Conservation (phyloP, 2,888 invertebrate genomes). For the Cybosia mesomella region DNA sequence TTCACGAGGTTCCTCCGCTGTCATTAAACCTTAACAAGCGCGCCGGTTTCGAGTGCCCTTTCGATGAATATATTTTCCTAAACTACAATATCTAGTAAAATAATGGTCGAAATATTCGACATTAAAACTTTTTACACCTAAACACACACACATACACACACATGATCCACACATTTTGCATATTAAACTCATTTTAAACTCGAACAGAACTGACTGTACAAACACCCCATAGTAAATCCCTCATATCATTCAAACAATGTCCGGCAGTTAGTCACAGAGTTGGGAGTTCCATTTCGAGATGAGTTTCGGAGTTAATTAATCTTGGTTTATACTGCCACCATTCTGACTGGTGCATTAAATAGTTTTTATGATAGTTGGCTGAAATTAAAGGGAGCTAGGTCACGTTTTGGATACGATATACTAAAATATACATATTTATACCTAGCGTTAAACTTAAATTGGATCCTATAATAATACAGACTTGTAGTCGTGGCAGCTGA, state of each 20-base stretch:
- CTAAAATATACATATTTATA: background rate
- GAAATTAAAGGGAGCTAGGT: constrained; percentile 3
- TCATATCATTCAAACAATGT: constrained; percentile 51
- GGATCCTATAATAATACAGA: too few relatives aligned
- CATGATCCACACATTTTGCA: background rate
- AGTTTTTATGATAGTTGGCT: constrained; percentile 33
- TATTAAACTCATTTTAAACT: constrained; percentile 1
- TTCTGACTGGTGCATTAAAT: constrained; percentile 33
- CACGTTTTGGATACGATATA: background rate
- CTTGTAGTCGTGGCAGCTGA: too few relatives aligned
- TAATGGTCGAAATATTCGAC: background rate
- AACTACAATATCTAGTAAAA: background rate
- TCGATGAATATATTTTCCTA: background rate
- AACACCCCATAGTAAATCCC: constrained; percentile 31
- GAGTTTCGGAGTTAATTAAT: constrained; percentile 49
- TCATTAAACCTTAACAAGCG: too few relatives aligned
- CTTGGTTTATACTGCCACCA: constrained; percentile 39
- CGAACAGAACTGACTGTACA: background rate
- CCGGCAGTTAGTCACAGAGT: constrained; percentile 49
- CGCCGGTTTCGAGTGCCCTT: background rate
- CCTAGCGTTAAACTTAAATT: too few relatives aligned
- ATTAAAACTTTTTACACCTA: background rate
- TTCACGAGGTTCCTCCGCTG: constrained; percentile 4
- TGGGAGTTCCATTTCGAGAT: constrained; percentile 35
- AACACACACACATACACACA: background rate